A percentile compares a stretch with the other conserved stretches of the same genome.
Evolutionary conservation across 2,888 invertebrate genomes (phyloP).

Genomic region (Elmis aenea): DNA sequence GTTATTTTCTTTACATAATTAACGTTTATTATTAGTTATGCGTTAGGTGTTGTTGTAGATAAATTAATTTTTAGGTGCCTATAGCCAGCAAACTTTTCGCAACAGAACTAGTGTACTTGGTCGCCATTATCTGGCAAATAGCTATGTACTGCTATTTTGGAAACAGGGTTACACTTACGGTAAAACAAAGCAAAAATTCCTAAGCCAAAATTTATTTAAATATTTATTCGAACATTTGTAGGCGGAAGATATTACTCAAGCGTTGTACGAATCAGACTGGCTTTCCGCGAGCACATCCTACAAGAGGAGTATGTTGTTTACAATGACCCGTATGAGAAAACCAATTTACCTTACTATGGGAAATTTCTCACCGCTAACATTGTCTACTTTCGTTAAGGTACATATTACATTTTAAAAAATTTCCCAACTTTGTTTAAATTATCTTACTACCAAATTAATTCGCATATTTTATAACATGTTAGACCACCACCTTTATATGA

Average conservation of each 20-base stretch:
- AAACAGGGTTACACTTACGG: conserved; percentile 27
- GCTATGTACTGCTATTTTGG: conserved; percentile 30
- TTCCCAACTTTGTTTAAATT: too few species aligned
- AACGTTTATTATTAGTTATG: too few species aligned
- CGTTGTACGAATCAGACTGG: conserved; percentile 29
- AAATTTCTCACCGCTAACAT: conserved; percentile 31
- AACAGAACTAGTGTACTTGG: conserved; percentile 23
- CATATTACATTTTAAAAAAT: too few species aligned
- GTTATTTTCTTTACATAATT: too few species aligned
- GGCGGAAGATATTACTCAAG: conserved; percentile 17
- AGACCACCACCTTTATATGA: too few species aligned
- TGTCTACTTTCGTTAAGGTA: conserved; percentile 30
- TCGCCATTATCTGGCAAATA: conserved; percentile 27
- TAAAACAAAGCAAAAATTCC: conserved; percentile 7
- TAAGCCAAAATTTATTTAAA: not conserved
- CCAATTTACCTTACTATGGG: conserved; percentile 31
- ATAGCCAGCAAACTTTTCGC: conserved; percentile 16
- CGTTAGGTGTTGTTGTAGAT: too few species aligned
- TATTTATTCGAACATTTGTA: conserved; percentile 1
- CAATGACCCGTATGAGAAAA: conserved; percentile 29
- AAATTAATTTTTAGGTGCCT: too few species aligned
- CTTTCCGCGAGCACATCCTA: conserved; percentile 24
- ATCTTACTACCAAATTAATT: too few species aligned
- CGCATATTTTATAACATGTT: too few species aligned
- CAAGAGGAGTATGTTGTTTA: conserved; percentile 30